Conservation (phyloP, 2,113 vertebrate genomes). For the Neolamprologus brichardi region DNA sequence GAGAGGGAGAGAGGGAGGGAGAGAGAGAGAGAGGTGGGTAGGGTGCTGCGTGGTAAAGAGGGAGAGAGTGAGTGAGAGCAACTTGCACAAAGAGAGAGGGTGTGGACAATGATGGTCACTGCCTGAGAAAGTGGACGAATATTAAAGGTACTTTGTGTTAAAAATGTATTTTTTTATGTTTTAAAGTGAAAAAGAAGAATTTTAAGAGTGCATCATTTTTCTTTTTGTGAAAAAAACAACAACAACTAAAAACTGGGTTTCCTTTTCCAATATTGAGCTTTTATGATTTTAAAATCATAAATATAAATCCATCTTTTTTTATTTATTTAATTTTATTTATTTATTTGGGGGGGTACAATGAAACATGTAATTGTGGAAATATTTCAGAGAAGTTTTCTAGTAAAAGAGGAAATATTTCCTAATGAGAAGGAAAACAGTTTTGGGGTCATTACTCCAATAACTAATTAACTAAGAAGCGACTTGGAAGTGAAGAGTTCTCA, state of each 20-base stretch:
- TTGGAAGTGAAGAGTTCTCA: not conserved
- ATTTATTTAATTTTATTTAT: not conserved
- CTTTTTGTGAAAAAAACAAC: not conserved
- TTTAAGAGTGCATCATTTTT: not conserved
- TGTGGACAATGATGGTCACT: not conserved
- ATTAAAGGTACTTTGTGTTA: not conserved
- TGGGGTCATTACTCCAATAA: not conserved
- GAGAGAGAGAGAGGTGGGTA: not conserved
- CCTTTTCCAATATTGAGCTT: slow-evolving; percentile 6
- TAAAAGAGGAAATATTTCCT: not conserved
- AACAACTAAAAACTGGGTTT: not conserved
- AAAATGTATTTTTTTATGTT: not conserved
- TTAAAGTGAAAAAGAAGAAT: not conserved
- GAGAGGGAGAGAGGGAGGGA: not conserved
- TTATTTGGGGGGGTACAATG: not conserved
- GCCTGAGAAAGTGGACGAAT: not conserved
- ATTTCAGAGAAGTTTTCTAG: not conserved
- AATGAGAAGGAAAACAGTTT: not conserved
- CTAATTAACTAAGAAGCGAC: not conserved
- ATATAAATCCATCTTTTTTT: not conserved
- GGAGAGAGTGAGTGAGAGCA: not conserved
- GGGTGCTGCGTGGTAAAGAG: not conserved
- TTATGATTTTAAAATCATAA: not conserved
- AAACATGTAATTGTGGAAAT: not conserved
- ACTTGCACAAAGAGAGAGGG: not conserved